These are phyloP conservation scores for Onychostoma macrolepis DNA, from an alignment of 2,113 vertebrate genomes.

Conservation along the genomic window DNA sequence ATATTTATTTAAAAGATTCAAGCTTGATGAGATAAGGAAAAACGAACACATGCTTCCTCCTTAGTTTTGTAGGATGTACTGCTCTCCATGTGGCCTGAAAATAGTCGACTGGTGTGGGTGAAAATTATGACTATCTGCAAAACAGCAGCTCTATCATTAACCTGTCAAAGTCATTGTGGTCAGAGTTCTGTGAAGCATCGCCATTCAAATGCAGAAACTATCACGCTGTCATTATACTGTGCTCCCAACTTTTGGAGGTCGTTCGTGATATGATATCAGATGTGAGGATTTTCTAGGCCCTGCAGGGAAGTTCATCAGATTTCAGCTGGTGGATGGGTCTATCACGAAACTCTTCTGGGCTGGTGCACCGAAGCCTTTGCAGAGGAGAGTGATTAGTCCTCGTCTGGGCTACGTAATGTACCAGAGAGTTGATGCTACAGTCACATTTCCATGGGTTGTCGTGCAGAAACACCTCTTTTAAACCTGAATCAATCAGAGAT, in stretches of 20 bases:
- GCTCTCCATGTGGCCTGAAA: slow-evolving; percentile 41
- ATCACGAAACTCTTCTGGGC: slow-evolving; percentile 65
- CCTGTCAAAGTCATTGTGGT: slow-evolving; percentile 60
- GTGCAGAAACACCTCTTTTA: slow-evolving; percentile 74
- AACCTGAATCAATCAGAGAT: slow-evolving; percentile 58
- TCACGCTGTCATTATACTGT: slow-evolving; percentile 47
- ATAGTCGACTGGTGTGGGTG: slow-evolving; percentile 36
- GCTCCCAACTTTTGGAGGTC: slow-evolving; percentile 7
- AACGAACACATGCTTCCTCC: neutral
- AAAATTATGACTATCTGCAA: slow-evolving; percentile 61
- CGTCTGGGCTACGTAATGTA: slow-evolving; percentile 67
- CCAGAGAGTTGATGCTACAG: slow-evolving; percentile 71
- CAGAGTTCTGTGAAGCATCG: slow-evolving; percentile 53
- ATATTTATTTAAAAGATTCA: too few species aligned
- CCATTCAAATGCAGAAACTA: slow-evolving; percentile 55
- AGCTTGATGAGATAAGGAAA: neutral
- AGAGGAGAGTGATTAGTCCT: slow-evolving; percentile 61
- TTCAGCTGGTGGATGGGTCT: slow-evolving; percentile 66
- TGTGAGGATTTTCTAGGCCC: slow-evolving; percentile 44
- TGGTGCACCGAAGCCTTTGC: slow-evolving; percentile 61
- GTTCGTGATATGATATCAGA: slow-evolving; percentile 26
- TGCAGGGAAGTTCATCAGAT: slow-evolving; percentile 61
- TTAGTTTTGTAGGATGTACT: neutral
- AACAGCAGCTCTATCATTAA: slow-evolving; percentile 49
- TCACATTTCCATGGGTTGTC: slow-evolving; percentile 78